Percentiles rank a stretch among this genome's conserved stretches.
Evolutionary conservation across 2,797 vertebrate genomes (phyloP).

Genomic region (Pseudochirops corinnae): DNA sequence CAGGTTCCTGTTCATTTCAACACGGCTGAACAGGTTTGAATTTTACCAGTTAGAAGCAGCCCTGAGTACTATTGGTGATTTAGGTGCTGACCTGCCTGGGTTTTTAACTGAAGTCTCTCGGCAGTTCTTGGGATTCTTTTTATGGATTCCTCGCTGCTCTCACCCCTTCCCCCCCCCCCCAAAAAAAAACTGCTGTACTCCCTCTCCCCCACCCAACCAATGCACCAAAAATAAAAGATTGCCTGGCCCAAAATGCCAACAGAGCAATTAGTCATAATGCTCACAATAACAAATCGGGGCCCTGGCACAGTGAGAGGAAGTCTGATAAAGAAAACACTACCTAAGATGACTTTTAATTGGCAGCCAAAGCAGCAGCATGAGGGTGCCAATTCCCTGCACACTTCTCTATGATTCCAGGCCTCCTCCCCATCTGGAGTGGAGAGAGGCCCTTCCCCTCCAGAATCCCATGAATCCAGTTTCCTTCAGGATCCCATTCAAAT

Average conservation of each 20-base stretch:
- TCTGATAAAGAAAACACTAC: slow-evolving; percentile 80
- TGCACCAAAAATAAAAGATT: slow-evolving; percentile 70
- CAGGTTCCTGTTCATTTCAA: background rate
- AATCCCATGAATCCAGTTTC: slow-evolving; percentile 64
- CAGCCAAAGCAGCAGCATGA: slow-evolving; percentile 82
- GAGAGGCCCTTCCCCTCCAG: slow-evolving; percentile 37
- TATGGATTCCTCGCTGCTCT: slow-evolving; percentile 13
- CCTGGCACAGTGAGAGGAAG: slow-evolving; percentile 78
- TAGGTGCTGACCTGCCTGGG: background rate
- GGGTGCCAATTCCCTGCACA: slow-evolving; percentile 69
- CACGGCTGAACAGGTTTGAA: background rate
- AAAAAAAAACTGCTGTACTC: background rate
- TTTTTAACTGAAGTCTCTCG: background rate
- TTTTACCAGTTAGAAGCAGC: background rate
- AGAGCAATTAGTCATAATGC: slow-evolving; percentile 76
- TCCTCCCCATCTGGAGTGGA: slow-evolving; percentile 52
- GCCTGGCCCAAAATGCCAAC: slow-evolving; percentile 75
- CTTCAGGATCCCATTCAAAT: slow-evolving; percentile 13
- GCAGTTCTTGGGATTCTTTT: slow-evolving; percentile 48
- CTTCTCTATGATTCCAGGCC: slow-evolving; percentile 65
- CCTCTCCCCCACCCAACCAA: background rate
- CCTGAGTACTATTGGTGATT: background rate
- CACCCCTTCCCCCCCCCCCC: background rate
- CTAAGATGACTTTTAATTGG: slow-evolving; percentile 84
- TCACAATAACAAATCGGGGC: slow-evolving; percentile 71